phyloP scores from a whole-genome alignment of 64 coral and sea anemone genomes.

The Montipora efflorescens region DNA sequence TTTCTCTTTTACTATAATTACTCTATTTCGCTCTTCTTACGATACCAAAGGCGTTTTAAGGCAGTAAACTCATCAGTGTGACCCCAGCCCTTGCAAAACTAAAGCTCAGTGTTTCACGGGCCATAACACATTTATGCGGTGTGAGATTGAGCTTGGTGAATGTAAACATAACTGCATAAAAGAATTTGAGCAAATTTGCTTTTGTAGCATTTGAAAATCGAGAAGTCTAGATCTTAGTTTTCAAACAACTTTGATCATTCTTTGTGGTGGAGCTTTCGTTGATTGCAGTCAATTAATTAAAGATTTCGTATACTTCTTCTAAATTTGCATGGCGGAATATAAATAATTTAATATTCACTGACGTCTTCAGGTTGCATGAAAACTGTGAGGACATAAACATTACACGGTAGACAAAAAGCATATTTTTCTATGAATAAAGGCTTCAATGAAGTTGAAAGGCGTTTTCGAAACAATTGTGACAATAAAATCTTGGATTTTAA shows the following conservation, averaged over 20 bases:
- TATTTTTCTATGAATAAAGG: conserved; percentile 54
- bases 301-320: background rate
- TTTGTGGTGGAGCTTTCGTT: background rate
- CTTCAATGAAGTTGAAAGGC: conserved; percentile 35
- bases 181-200: conserved; percentile 18
- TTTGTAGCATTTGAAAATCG: background rate
- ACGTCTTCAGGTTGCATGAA: no score
- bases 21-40: no score
- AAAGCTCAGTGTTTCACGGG: background rate
- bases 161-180: background rate
- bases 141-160: background rate
- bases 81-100: background rate
- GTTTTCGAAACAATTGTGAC: conserved; percentile 53
- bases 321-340: background rate
- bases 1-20: no score
- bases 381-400: background rate
- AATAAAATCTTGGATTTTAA: conserved; percentile 62
- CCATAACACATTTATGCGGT: background rate
- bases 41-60: no score
- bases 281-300: background rate
- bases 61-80: background rate
- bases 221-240: background rate
- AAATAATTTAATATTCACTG: background rate
- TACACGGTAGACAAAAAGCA: background rate
- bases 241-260: background rate